Evolutionary conservation across 2,113 vertebrate genomes (phyloP).

Genomic region (Turnix velox): DNA sequence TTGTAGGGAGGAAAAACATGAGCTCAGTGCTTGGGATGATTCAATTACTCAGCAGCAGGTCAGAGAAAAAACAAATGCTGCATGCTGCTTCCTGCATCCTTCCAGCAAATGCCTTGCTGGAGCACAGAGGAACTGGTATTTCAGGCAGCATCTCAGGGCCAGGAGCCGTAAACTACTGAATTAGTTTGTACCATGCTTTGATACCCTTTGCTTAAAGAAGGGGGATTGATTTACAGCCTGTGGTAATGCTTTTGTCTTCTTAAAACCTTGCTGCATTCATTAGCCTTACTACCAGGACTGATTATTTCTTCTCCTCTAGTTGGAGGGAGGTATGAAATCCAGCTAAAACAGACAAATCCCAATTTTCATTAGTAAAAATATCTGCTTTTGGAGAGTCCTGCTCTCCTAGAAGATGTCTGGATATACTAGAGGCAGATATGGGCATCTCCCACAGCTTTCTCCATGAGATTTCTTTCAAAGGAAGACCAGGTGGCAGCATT

Average conservation of each 20-base stretch:
- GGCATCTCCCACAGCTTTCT: background rate
- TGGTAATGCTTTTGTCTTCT: background rate
- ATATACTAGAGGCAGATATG: background rate
- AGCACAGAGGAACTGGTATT: background rate
- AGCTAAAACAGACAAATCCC: background rate
- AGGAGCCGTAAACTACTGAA: background rate
- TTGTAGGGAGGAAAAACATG: slow-evolving; percentile 21
- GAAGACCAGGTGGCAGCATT: background rate
- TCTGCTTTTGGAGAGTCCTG: background rate
- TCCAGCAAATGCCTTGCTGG: background rate
- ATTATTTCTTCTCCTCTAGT: background rate
- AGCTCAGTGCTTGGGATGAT: slow-evolving; percentile 30
- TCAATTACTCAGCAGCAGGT: slow-evolving; percentile 43
- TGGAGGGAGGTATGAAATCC: background rate
- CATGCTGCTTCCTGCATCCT: background rate
- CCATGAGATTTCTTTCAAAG: background rate
- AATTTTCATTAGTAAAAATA: background rate
- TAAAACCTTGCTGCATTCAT: background rate
- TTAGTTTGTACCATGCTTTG: background rate
- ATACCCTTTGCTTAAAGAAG: background rate
- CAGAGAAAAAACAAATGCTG: slow-evolving; percentile 21
- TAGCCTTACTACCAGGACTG: background rate
- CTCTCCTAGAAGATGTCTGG: background rate
- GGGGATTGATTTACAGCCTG: background rate
- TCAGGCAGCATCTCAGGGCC: background rate